These are phyloP conservation scores for Lucinisca nassula DNA, from an alignment of 2,888 invertebrate genomes.

Conservation along the genomic window DNA sequence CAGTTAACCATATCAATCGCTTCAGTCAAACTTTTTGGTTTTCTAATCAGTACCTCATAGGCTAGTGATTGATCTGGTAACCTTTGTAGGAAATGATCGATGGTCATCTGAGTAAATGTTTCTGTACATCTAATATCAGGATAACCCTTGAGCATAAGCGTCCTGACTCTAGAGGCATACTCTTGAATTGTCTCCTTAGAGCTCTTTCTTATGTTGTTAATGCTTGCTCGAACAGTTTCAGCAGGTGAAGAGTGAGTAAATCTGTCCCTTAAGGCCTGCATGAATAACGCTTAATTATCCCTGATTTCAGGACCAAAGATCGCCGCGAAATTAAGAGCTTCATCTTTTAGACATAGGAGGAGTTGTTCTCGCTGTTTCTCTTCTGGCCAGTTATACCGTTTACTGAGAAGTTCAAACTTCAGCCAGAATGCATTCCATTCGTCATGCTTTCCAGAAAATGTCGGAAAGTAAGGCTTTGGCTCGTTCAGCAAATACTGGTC, in stretches of 20 bases:
- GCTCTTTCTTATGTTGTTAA: not conserved
- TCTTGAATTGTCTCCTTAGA: not conserved
- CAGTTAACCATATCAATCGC: conserved; percentile 36
- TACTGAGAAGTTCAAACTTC: not conserved
- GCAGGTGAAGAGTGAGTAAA: not conserved
- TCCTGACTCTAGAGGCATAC: conserved; percentile 17
- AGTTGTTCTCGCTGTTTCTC: not conserved
- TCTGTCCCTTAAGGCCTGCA: not conserved
- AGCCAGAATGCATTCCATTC: not conserved
- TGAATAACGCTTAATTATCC: not conserved
- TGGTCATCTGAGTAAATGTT: conserved; percentile 13
- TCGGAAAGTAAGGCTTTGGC: not conserved
- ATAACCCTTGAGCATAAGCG: conserved; percentile 29
- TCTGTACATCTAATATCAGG: conserved; percentile 23
- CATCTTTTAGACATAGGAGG: not conserved
- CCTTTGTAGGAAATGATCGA: conserved; percentile 39
- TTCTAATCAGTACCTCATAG: conserved; percentile 35
- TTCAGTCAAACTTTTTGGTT: conserved; percentile 24
- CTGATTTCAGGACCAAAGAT: not conserved
- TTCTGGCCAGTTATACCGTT: not conserved
- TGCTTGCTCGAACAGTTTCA: not conserved
- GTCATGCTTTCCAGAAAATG: not conserved
- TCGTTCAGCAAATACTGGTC: not conserved
- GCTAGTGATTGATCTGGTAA: conserved; percentile 38
- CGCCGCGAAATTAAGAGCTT: not conserved